These are phyloP conservation scores for Drosophila sturtevanti DNA, from an alignment of 1,140 invertebrate species.

Conservation along the genomic window DNA sequence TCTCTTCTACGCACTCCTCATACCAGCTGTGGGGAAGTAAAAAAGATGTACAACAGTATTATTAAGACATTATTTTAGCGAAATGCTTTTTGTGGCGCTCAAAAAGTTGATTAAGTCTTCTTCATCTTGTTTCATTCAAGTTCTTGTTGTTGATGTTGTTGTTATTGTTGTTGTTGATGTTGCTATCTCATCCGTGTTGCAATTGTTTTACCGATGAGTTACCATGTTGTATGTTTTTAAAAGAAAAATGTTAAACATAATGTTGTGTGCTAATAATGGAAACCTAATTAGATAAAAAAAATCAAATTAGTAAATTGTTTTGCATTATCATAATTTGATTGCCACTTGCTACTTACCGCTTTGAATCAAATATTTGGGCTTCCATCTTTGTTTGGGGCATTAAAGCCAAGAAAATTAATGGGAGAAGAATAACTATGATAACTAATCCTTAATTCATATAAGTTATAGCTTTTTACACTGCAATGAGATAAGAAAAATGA, in stretches of 20 bases:
- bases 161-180: slow-evolving; percentile 23
- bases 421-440: slow-evolving; percentile 68
- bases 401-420: slow-evolving; percentile 64
- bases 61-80: slow-evolving; percentile 60
- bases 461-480: slow-evolving; percentile 77
- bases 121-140: slow-evolving; percentile 24
- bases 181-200: slow-evolving; percentile 21
- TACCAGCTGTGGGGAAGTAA: slow-evolving; percentile 76
- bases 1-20: slow-evolving; percentile 52
- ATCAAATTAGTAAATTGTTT: neutral
- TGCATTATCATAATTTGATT: neutral
- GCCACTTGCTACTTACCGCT: slow-evolving; percentile 47
- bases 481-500: slow-evolving; percentile 38
- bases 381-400: slow-evolving; percentile 54
- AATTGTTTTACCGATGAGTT: slow-evolving; percentile 35
- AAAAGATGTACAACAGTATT: slow-evolving; percentile 79
- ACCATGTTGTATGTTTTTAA: slow-evolving; percentile 30
- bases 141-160: slow-evolving; percentile 37
- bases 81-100: slow-evolving; percentile 48
- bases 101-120: slow-evolving; percentile 24
- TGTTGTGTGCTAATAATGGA: slow-evolving; percentile 57
- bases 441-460: slow-evolving; percentile 74
- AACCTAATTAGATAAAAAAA: slow-evolving; percentile 38
- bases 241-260: slow-evolving; percentile 56
- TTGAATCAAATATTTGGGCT: slow-evolving; percentile 73